Base-by-base conservation (phyloP, 1,140 invertebrate genomes). In the Acyrthosiphon pisum region DNA sequence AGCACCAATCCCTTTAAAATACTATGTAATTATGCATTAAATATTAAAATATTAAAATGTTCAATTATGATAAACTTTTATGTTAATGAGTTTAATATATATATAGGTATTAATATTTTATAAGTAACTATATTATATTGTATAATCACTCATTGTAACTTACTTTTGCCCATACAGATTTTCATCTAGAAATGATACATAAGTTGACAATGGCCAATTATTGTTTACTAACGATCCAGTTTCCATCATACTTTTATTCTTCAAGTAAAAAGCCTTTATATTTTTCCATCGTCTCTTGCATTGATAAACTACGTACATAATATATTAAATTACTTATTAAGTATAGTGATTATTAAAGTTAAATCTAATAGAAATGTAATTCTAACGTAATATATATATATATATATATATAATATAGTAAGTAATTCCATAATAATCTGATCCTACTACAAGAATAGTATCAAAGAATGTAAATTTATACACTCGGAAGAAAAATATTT, bases 241-340 rank as follows among this genome's bases (percentile, higher is more conserved):
- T 87, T 48, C 84, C 84, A 18, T 41, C 2, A 44, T 87, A 37
- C 14, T 87, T 87, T 46, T 46, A 87, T 1, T 87, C 11, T 87
- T 87, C 4, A 87, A 30, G 44, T 87, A 87, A 30, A 30, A 26
- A 1, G 30, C 46, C 30, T 87, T 87, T 18, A 87, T 87, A n/a
- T 46, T 87, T 87, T 87, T 87, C 84, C 84, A 87, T 46, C 84
- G 44, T n/a, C 44, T 87, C 6, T 87, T 87, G 44, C 84, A 87
- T 46, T 87, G 84, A 46, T 48, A n/a, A 14, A n/a, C 84, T 87
- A 81, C 18, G 6, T 37, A 37, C 11, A 81, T 18, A 81, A 81
- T 81, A 81, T 37, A 81, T 37, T 37, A 0, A 81, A 37, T n/a
- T 37, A 37, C 6, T 81, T 6, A 22, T n/a, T 81, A 37, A 35